A percentile compares a stretch with the other conserved stretches of the same genome.
phyloP scores from a whole-genome alignment of 2,797 vertebrate species.

The Loriculus beryllinus region DNA sequence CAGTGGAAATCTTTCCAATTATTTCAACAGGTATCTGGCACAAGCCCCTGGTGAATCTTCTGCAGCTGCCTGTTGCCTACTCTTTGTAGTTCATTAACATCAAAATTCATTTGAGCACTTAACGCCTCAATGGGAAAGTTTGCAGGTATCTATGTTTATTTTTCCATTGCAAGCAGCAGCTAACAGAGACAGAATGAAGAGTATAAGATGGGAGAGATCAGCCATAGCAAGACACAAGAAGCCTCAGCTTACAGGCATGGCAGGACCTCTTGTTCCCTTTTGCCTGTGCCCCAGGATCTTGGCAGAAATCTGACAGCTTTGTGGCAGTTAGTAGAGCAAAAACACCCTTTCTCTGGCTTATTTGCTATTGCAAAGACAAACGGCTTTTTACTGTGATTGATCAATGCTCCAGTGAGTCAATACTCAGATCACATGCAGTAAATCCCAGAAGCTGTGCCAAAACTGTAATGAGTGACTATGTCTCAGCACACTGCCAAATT shows the following conservation, averaged over 20 bases:
- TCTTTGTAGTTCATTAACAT: neutral
- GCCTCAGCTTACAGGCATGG: neutral
- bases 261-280: neutral
- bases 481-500: neutral
- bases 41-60: neutral
- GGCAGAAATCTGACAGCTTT: neutral
- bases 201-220: neutral
- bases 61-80: neutral
- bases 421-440: neutral
- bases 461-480: neutral
- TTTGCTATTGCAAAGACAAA: neutral
- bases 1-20: conserved; percentile 2
- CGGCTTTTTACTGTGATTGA: neutral
- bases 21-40: conserved; percentile 21
- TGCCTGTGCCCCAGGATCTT: neutral
- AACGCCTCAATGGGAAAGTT: neutral
- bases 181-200: neutral
- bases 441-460: neutral
- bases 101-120: neutral
- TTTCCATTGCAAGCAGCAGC: neutral
- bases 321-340: neutral
- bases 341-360: neutral
- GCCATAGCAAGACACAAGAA: neutral
- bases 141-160: neutral
- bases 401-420: neutral